Base-by-base conservation (phyloP, 2,888 invertebrate genomes). In the Metalampra italica region DNA sequence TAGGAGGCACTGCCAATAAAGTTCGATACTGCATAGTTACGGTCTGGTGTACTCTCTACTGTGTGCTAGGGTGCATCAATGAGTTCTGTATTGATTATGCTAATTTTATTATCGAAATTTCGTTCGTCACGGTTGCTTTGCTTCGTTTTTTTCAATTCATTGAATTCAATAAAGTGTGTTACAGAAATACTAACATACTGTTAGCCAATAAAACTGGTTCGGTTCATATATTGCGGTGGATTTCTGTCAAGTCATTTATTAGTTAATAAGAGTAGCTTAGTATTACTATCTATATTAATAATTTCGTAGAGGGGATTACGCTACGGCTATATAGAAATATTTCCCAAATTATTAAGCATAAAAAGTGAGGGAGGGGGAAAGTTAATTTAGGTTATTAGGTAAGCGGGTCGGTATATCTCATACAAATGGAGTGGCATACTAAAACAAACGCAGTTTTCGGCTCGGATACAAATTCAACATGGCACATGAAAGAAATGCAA, bases 41-140 rank as follows among this genome's bases (percentile, higher is more conserved):
- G 59, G 56, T 55, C 46, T 61, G 56, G 51, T 48, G 54, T 51
- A 59, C 60, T 42, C n/a, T 42, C 29, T 44, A 15, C 29, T 37
- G 36, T 12, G 14, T 14, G 14, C 43, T 34, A 67, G 82, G 83
- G 80, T 81, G 80, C 81, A 80, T 65, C 73, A 66, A 71, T 77
- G 70, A 75, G 68, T 78, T 64, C 71, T 53, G 67, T 75, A 86
- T 88, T 77, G 86, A 87, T 88, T 88, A 89, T 87, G 88, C 66
- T 79, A 85, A 88, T 88, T 83, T 86, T 86, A 86, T 81, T 81
- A 79, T 72, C 70, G 71, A 79, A 80, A 78, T 78, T 80, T 75
- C 72, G 77, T 79, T 81, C 75, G 77, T 77, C 75, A 79, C 71
- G 75, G 66, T 71, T 65, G 54, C 62, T 62, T 62, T 43, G 50